These are phyloP conservation scores for Didymodactylos carnosus DNA, from an alignment of 2,888 invertebrate genomes.

Conservation along the genomic window DNA sequence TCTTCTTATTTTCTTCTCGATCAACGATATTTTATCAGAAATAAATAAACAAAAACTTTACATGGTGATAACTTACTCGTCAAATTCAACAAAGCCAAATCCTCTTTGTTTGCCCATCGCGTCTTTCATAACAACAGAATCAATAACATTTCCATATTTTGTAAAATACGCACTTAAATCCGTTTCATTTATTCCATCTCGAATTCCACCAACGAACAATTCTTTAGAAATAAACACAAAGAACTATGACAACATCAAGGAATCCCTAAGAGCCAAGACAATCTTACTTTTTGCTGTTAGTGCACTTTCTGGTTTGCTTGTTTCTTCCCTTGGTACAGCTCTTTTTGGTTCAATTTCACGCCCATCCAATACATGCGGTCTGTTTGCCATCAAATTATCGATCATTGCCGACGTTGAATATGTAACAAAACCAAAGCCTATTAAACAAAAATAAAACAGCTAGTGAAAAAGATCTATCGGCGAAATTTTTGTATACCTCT, in stretches of 20 bases:
- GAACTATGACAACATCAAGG: no score
- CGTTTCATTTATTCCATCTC: constrained; percentile 36
- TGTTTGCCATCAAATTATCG: background rate
- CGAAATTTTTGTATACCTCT: background rate
- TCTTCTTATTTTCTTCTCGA: background rate
- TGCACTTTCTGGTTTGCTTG: constrained; percentile 63
- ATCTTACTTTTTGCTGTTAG: constrained; percentile 82
- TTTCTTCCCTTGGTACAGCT: constrained; percentile 19
- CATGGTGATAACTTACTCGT: constrained; percentile 75
- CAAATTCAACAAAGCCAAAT: constrained; percentile 86
- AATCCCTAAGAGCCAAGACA: no score
- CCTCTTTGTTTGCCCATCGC: constrained; percentile 69
- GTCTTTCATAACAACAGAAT: constrained; percentile 28
- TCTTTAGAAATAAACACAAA: no score
- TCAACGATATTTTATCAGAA: no score
- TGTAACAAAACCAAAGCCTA: constrained; percentile 29
- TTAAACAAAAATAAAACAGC: constrained; percentile 19
- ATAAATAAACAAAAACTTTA: no score
- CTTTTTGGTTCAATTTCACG: background rate
- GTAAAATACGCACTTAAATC: background rate
- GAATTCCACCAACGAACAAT: background rate
- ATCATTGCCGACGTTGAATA: background rate
- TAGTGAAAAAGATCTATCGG: background rate
- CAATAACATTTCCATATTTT: constrained; percentile 56
- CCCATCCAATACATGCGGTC: background rate